These are phyloP conservation scores for Labeo rohita DNA, from an alignment of 2,113 vertebrate genomes.

Conservation along the genomic window DNA sequence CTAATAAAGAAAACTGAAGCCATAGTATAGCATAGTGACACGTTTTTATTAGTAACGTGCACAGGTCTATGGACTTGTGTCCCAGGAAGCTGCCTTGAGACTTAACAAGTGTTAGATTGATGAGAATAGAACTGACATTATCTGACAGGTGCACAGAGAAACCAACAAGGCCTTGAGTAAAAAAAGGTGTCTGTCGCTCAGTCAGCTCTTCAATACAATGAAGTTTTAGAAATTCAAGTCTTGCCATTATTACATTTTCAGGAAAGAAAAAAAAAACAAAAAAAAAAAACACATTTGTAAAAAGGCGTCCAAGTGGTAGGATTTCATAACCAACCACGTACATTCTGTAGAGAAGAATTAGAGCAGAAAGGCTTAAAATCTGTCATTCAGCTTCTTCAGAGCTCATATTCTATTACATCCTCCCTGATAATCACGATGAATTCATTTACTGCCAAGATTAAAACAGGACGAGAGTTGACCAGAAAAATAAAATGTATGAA, in stretches of 20 bases:
- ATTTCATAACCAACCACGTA: slow-evolving; percentile 59
- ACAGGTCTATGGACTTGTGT: slow-evolving; percentile 75
- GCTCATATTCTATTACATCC: background rate
- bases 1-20: slow-evolving; percentile 28
- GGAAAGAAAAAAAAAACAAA: slow-evolving; percentile 38
- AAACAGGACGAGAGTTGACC: background rate
- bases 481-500: background rate
- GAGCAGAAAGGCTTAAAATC: slow-evolving; percentile 30
- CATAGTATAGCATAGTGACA: slow-evolving; percentile 68
- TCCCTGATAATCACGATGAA: slow-evolving; percentile 33
- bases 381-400: background rate
- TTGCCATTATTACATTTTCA: slow-evolving; percentile 64
- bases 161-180: slow-evolving; percentile 59
- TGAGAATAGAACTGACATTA: slow-evolving; percentile 71
- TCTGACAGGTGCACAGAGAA: slow-evolving; percentile 60
- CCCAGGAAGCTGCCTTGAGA: slow-evolving; percentile 74
- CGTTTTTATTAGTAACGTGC: slow-evolving; percentile 80
- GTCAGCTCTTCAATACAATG: slow-evolving; percentile 53
- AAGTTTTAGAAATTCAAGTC: slow-evolving; percentile 68
- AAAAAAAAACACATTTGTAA: slow-evolving; percentile 28
- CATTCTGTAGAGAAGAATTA: slow-evolving; percentile 41
- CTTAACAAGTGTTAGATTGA: slow-evolving; percentile 71
- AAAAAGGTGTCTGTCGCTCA: slow-evolving; percentile 19
- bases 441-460: background rate
- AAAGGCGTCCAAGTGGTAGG: slow-evolving; percentile 42